Evolutionary conservation across 2,113 vertebrate genomes (phyloP).

Genomic region (Pica pica): DNA sequence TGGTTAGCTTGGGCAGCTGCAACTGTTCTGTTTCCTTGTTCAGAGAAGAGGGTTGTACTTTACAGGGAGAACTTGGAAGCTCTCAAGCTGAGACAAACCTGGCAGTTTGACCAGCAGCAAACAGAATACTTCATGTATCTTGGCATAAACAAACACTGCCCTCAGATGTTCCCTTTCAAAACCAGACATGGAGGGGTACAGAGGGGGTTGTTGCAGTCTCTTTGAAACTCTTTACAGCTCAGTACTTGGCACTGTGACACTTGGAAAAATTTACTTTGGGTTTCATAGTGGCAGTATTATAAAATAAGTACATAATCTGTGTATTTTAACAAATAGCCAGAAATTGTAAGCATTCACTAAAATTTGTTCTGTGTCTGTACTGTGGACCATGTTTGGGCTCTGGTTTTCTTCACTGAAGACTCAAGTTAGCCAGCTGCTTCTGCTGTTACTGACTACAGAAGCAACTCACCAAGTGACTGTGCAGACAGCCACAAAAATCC

Average conservation of each 20-base stretch:
- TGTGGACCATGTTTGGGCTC: neutral
- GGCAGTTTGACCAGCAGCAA: slow-evolving; percentile 14
- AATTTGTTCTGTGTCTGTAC: neutral
- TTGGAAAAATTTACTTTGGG: neutral
- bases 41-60: neutral
- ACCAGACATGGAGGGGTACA: rapidly evolving
- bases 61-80: neutral
- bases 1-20: neutral
- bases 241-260: neutral
- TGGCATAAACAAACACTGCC: slow-evolving; percentile 50
- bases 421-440: neutral
- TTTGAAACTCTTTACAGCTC: neutral
- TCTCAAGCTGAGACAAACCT: slow-evolving; percentile 25
- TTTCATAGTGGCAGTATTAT: neutral
- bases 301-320: neutral
- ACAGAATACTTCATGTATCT: slow-evolving; percentile 33
- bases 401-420: neutral
- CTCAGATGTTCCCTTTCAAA: slow-evolving; percentile 9
- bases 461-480: neutral
- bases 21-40: neutral
- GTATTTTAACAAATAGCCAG: neutral
- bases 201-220: neutral
- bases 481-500: neutral
- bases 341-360: neutral
- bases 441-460: neutral